phyloP scores from a whole-genome alignment of 1,140 invertebrate species.

The Pseudomyrmex gracilis region DNA sequence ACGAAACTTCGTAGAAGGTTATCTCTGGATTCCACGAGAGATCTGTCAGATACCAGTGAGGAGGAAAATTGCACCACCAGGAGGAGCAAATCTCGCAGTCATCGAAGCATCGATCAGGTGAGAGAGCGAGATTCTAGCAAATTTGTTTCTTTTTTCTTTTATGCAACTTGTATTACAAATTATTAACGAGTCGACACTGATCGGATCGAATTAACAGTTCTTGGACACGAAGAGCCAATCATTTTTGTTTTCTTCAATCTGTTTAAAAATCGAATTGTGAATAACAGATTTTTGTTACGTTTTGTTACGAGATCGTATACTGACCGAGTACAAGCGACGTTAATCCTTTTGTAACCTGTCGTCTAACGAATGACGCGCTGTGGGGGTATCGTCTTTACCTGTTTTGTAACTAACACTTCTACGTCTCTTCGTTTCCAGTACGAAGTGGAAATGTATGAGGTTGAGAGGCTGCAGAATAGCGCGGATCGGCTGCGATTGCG shows the following conservation, averaged over 20 bases:
- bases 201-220: neutral
- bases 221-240: neutral
- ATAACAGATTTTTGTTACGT: conserved; percentile 29
- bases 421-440: conserved; percentile 85
- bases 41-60: conserved; percentile 90
- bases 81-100: conserved; percentile 86
- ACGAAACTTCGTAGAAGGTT: conserved; percentile 86
- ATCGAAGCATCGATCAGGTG: conserved; percentile 89
- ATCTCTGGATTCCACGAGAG: conserved; percentile 90
- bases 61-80: conserved; percentile 84
- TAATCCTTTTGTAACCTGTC: conserved; percentile 22
- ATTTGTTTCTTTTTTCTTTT: no score
- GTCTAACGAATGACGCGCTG: neutral
- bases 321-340: neutral
- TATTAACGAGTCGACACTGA: neutral
- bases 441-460: conserved; percentile 89
- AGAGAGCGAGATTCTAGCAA: neutral
- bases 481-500: conserved; percentile 90
- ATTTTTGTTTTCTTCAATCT: neutral
- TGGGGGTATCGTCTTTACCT: neutral
- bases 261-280: conserved; percentile 14
- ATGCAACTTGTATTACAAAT: neutral
- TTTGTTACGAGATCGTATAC: neutral
- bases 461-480: conserved; percentile 90
- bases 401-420: conserved; percentile 82